These are phyloP conservation scores for Erythrolamprus reginae DNA, from an alignment of 2,113 vertebrate genomes.

Conservation along the genomic window DNA sequence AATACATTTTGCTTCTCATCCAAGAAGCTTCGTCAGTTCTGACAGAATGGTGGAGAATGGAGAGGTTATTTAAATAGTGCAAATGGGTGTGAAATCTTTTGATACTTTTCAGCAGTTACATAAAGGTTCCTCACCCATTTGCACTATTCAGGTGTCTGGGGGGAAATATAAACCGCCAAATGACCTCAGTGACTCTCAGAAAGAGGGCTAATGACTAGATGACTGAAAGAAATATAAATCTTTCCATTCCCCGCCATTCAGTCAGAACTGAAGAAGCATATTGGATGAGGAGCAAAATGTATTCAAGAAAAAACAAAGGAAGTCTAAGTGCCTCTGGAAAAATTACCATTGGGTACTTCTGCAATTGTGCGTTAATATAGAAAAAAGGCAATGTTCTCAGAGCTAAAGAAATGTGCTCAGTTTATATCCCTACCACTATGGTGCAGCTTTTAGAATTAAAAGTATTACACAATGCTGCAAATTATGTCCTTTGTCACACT, in stretches of 20 bases:
- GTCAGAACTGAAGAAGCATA: background rate
- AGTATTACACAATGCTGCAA: background rate
- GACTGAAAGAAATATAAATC: too few species aligned
- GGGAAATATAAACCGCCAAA: too few species aligned
- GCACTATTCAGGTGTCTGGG: background rate
- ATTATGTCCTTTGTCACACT: background rate
- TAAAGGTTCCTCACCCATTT: background rate
- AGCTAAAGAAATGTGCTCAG: background rate
- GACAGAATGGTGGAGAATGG: background rate
- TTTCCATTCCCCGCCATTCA: background rate
- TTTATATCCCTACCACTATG: background rate
- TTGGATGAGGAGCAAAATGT: background rate
- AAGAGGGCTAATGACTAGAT: too few species aligned
- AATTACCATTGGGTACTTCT: background rate
- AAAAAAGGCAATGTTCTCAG: background rate
- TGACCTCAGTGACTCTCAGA: too few species aligned
- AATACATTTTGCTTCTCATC: background rate
- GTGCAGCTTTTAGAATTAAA: background rate
- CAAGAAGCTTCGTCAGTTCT: background rate
- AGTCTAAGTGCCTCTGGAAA: background rate
- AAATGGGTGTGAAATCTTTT: background rate
- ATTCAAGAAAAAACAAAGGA: background rate
- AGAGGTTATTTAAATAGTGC: background rate
- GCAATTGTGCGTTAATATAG: background rate
- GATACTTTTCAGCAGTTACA: background rate